Evolutionary conservation across 1,140 invertebrate species (phyloP).

Genomic region (Macrobrachium rosenbergii): DNA sequence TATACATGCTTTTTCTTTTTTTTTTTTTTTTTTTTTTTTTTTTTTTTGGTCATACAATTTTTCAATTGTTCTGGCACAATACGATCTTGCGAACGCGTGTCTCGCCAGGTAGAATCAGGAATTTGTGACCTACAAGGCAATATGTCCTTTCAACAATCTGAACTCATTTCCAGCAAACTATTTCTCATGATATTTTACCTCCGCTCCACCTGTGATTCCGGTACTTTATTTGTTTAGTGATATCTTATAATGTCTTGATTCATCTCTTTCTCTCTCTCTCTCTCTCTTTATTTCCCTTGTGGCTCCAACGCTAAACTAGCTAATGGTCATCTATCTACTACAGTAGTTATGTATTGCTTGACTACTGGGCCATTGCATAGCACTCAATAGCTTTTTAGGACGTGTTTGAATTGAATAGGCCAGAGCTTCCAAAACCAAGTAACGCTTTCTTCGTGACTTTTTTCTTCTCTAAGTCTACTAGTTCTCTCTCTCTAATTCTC

Average conservation of each 20-base stretch:
- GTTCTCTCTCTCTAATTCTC: background rate
- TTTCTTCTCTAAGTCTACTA: background rate
- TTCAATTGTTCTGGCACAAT: background rate
- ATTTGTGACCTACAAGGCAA: too few relatives aligned
- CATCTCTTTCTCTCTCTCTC: background rate
- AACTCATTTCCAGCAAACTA: too few relatives aligned
- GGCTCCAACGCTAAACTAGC: constrained; percentile 22
- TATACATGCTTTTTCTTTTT: background rate
- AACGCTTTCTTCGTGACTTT: background rate
- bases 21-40: background rate
- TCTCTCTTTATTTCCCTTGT: constrained; percentile 31
- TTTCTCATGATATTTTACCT: too few relatives aligned
- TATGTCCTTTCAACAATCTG: too few relatives aligned
- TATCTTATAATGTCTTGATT: too few relatives aligned
- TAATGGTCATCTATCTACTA: constrained; percentile 41
- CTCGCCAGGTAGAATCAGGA: too few relatives aligned
- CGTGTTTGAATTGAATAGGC: constrained; percentile 47
- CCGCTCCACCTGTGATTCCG: too few relatives aligned
- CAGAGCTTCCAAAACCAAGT: constrained; percentile 49
- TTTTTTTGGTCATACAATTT: background rate
- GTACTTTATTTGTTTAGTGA: too few relatives aligned
- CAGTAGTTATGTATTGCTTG: constrained; percentile 39
- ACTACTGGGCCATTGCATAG: constrained; percentile 55
- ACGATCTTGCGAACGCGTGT: too few relatives aligned
- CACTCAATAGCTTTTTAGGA: constrained; percentile 25